Base-by-base conservation (phyloP, 2,888 invertebrate species). In the Zaprionus lineosus region DNA sequence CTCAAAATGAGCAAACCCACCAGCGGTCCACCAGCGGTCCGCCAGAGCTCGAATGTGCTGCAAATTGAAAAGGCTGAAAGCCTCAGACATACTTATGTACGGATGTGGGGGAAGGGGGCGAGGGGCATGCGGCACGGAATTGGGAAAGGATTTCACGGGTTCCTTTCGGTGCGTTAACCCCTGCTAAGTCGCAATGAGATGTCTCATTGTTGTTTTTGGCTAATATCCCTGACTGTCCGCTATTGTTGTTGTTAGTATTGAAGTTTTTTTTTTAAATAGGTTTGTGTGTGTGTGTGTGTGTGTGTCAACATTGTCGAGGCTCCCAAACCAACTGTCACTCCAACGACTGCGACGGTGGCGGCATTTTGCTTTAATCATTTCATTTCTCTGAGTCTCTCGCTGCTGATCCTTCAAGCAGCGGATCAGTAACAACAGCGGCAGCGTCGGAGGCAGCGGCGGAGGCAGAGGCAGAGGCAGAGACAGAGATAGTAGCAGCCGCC, bases 301-400 rank as follows among this genome's bases (percentile, higher is more conserved):
- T 71, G 41, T 61, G 65, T 70, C 69, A 70, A 71, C 68, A 60
- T 62, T 51, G 61, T 57, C 48, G 15, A 34, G 33, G 61, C 52
- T 62, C 60, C 55, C 41, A 36, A 47, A 40, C 28, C 24, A 64
- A 74, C 74, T 79, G 83, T 78, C 83, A 74, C 67, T 75, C 8
- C 43, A 43, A 28, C 51, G 48, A 31, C 50, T 52, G 31, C 46
- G 51, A 39, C 36, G 56, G 37, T 69, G 86, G 59, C 86, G 82
- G 82, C 84, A 64, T 82, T 86, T 77, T 62, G 77, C 86, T 82
- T 82, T 82, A 82, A 82, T 81, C 81, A 81, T 81, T 84, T 81
- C 60, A 43, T 62, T 74, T 72, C 66, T 66, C 43, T 69, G 40
- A 41, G 31, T 34, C 40, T 52, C 36, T 31, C 50, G 60, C 36